Evolutionary conservation across 2,888 invertebrate species (phyloP).

Genomic region (Crossocerus cetratus): DNA sequence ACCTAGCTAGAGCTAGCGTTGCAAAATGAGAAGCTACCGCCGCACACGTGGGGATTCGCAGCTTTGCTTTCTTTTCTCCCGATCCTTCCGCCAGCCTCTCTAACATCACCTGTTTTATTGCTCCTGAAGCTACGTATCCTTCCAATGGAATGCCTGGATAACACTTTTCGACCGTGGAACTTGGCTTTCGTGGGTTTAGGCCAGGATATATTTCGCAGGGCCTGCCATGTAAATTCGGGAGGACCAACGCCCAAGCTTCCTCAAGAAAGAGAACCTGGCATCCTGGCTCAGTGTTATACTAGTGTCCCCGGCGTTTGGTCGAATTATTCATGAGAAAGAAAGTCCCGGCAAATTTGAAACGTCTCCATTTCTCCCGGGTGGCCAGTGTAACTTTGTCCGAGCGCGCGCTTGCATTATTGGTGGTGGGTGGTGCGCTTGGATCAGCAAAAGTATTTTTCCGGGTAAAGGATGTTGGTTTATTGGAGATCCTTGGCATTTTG

Average conservation of each 20-base stretch:
- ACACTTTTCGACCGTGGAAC: background rate
- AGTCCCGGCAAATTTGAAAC: no score
- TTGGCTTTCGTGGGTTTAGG: background rate
- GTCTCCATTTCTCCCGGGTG: no score
- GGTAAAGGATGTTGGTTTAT: background rate
- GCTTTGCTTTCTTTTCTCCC: slow-evolving; percentile 3
- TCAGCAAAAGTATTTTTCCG: background rate
- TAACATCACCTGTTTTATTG: slow-evolving; percentile 11
- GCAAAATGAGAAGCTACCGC: background rate
- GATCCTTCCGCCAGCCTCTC: background rate
- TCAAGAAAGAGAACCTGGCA: background rate
- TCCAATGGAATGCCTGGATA: background rate
- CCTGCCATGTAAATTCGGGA: slow-evolving; percentile 4
- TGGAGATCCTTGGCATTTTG: slow-evolving; percentile 7
- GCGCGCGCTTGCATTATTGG: no score
- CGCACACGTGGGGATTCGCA: slow-evolving; percentile 26
- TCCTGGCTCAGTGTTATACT: background rate
- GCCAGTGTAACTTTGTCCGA: no score
- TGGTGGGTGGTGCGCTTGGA: no score
- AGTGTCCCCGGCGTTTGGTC: background rate
- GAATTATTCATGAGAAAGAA: background rate
- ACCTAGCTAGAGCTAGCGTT: background rate
- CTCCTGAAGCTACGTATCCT: background rate
- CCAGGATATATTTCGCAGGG: slow-evolving; percentile 1
- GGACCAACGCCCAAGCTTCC: background rate